Evolutionary conservation across 37 sponge, comb jelly and placozoan genomes (phyloP).

Genomic region (Bolinopsis microptera): DNA sequence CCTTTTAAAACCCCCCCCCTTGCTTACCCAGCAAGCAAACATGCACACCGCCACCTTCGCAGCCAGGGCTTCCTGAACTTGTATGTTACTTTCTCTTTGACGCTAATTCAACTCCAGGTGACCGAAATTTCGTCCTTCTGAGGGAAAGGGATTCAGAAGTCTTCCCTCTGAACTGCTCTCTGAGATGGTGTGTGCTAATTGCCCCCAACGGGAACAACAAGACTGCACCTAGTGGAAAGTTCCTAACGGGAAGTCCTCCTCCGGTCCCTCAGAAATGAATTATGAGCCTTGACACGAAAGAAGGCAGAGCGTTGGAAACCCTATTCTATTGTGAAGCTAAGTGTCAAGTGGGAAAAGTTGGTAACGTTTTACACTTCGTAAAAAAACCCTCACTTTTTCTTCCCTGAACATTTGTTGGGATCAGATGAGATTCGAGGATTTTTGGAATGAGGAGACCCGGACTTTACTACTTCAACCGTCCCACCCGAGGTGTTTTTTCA

Average conservation of each 20-base stretch:
- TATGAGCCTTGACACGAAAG: not conserved
- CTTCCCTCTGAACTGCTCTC: not conserved
- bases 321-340: not conserved
- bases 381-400: constrained; percentile 1
- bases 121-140: not conserved
- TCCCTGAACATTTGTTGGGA: constrained; percentile 26
- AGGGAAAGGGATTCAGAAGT: not conserved
- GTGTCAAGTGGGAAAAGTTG: not conserved
- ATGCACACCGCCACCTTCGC: not conserved
- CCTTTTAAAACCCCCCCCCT: not conserved
- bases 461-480: constrained; percentile 42
- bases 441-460: constrained; percentile 2
- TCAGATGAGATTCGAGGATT: constrained; percentile 31
- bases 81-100: no score
- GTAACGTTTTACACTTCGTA: constrained; percentile 1
- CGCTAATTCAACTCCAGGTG: not conserved
- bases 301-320: not conserved
- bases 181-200: not conserved
- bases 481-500: not conserved
- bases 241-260: not conserved
- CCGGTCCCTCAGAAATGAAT: not conserved
- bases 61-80: not conserved
- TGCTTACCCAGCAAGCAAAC: no score
- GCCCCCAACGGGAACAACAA: not conserved
- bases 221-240: not conserved